Conservation (phyloP, 2,113 vertebrate genomes). For the Trochalopteron elliotii region DNA sequence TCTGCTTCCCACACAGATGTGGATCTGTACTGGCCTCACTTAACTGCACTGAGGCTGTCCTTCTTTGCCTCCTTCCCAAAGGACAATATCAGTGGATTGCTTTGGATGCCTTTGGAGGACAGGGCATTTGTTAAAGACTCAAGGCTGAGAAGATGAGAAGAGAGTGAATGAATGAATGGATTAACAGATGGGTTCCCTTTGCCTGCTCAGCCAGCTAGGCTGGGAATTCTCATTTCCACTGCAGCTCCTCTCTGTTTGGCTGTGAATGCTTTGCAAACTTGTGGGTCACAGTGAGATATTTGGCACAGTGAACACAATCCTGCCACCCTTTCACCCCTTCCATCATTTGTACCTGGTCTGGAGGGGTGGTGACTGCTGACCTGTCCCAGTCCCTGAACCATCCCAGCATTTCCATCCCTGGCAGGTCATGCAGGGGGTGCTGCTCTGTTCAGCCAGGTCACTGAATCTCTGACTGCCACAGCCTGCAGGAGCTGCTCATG, state of each 20-base stretch:
- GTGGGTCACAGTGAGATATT: neutral
- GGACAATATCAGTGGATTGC: neutral
- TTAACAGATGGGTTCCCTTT: neutral
- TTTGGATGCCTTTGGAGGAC: neutral
- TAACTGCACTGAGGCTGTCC: fast-evolving
- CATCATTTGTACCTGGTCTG: neutral
- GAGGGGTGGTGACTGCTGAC: no score
- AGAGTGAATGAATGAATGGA: neutral
- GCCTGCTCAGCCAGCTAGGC: neutral
- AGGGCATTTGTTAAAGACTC: neutral
- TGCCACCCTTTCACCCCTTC: neutral
- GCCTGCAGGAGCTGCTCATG: neutral
- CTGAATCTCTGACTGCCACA: neutral
- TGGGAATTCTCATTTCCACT: neutral
- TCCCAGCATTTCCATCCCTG: neutral
- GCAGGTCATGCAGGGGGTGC: neutral
- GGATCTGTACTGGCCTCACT: neutral
- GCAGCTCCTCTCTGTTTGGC: neutral
- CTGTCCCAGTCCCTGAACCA: neutral
- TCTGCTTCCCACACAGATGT: neutral
- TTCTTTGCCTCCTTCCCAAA: neutral
- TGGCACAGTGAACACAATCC: neutral
- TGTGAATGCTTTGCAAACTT: neutral
- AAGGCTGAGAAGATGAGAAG: neutral
- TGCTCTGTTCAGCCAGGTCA: neutral